These are phyloP conservation scores for Cryptocephalus moraei DNA, from an alignment of 2,888 invertebrate species.

Conservation along the genomic window DNA sequence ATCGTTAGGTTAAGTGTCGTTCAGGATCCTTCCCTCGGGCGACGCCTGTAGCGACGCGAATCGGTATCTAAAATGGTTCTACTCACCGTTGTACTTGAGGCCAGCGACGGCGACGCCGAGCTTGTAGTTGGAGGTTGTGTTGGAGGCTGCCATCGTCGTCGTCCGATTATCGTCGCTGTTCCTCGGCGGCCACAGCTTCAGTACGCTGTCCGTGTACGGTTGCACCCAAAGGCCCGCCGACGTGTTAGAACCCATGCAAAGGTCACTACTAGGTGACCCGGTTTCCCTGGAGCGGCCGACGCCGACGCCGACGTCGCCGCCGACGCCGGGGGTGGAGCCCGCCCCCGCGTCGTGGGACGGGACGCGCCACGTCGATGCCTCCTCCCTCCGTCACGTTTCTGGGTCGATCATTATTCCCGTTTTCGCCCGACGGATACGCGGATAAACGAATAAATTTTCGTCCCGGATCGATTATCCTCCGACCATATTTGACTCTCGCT, in stretches of 20 bases:
- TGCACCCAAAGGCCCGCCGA: conserved; percentile 10
- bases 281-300: conserved; percentile 16
- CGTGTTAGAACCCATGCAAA: conserved; percentile 23
- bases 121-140: conserved; percentile 33
- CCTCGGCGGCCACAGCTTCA: neutral
- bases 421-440: too few species aligned
- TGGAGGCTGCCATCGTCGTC: conserved; percentile 27
- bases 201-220: neutral
- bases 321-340: conserved; percentile 18
- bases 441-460: too few species aligned
- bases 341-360: too few species aligned
- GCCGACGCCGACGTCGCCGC: conserved; percentile 21
- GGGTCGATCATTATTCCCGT: too few species aligned
- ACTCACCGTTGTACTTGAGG: conserved; percentile 35
- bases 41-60: too few species aligned
- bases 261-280: conserved; percentile 37
- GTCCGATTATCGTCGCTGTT: neutral
- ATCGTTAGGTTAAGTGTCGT: too few species aligned
- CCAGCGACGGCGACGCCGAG: conserved; percentile 29
- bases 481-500: too few species aligned
- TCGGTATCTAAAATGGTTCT: too few species aligned
- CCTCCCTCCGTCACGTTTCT: too few species aligned
- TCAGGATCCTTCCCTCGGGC: too few species aligned
- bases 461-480: too few species aligned
- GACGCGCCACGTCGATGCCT: too few species aligned